These are phyloP conservation scores for Hydrozoanthus tunicans DNA, from an alignment of 64 coral and sea anemone genomes.

Conservation along the genomic window DNA sequence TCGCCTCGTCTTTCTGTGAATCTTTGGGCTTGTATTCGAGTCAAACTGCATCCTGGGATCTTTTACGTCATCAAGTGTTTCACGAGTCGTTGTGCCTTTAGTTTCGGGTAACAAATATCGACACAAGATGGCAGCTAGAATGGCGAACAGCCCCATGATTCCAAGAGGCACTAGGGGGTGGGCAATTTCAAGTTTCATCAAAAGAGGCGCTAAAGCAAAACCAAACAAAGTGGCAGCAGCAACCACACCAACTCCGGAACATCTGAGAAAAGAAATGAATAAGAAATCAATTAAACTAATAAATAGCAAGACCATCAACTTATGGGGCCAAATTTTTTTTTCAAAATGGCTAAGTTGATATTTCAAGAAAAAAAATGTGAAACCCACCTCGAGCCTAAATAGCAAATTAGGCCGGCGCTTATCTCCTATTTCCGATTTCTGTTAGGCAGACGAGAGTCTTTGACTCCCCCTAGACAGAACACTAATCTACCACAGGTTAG, in stretches of 20 bases:
- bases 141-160: constrained; percentile 26
- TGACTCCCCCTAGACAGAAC: no score
- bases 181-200: constrained; percentile 12
- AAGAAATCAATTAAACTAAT: no score
- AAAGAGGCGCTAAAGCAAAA: constrained; percentile 11
- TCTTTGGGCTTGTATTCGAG: constrained; percentile 25
- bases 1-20: constrained; percentile 4
- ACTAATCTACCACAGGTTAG: no score
- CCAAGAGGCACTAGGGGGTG: constrained; percentile 44
- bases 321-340: no score
- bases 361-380: no score
- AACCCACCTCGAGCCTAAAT: no score
- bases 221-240: constrained; percentile 23
- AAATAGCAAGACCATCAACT: no score
- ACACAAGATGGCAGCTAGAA: constrained; percentile 30
- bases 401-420: no score
- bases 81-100: constrained; percentile 30
- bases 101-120: constrained; percentile 16
- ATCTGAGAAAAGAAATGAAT: constrained; percentile 1
- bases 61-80: constrained; percentile 10
- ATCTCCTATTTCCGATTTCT: no score
- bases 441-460: no score
- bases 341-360: no score
- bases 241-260: constrained; percentile 10
- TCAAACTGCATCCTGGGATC: not conserved